Percentiles rank a stretch among this genome's conserved stretches.
phyloP scores from a whole-genome alignment of 2,797 vertebrate species.

The Muraenolepis orangiensis region DNA sequence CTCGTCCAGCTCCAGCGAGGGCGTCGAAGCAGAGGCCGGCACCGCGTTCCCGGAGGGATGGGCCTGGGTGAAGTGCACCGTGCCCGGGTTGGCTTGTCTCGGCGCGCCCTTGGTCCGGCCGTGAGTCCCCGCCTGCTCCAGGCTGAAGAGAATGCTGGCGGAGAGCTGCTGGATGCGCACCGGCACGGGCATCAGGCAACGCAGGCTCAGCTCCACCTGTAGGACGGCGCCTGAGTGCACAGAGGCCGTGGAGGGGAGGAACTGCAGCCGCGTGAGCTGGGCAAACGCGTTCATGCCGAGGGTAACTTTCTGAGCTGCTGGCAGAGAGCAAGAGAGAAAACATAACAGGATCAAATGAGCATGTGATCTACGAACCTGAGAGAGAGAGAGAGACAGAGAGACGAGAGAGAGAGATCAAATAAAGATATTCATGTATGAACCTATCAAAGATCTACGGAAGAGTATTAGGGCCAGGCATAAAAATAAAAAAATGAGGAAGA shows the following conservation, averaged over 20 bases:
- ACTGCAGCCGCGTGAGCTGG: constrained; percentile 82
- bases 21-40: constrained; percentile 41
- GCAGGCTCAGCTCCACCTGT: constrained; percentile 82
- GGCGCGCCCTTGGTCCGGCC: constrained; percentile 74
- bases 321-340: neutral
- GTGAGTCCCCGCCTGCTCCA: constrained; percentile 81
- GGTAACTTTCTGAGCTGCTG: constrained; percentile 74
- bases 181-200: constrained; percentile 86
- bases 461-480: too few relatives aligned
- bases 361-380: too few relatives aligned
- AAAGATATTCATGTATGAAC: too few relatives aligned
- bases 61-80: constrained; percentile 74
- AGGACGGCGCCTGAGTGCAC: constrained; percentile 87
- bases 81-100: constrained; percentile 77
- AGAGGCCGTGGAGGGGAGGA: constrained; percentile 80
- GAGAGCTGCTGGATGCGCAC: constrained; percentile 83
- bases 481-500: too few relatives aligned
- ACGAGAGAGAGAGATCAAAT: too few relatives aligned
- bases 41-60: constrained; percentile 49
- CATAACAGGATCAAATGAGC: too few relatives aligned
- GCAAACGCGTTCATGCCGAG: constrained; percentile 87
- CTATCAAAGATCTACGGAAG: too few relatives aligned
- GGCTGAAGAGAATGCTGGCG: constrained; percentile 83
- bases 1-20: constrained; percentile 80
- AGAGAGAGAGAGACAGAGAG: too few relatives aligned